These are phyloP conservation scores for Pseudomyrmex cubaensis DNA, from an alignment of 1,140 invertebrate species.

Conservation along the genomic window DNA sequence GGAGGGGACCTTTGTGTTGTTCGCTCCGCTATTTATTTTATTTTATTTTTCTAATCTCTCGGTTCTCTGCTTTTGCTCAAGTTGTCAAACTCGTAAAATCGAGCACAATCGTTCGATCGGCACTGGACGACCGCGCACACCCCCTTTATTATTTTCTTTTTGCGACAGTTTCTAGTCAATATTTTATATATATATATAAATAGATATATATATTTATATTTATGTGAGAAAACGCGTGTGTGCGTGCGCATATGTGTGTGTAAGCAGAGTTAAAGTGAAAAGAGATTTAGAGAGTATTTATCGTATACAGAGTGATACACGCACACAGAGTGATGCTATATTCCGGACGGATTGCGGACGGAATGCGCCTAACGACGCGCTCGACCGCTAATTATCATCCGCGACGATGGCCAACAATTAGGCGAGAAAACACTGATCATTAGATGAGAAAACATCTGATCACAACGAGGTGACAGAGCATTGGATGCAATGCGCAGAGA, in stretches of 20 bases:
- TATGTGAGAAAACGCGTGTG: too few species aligned
- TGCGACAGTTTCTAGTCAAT: conserved; percentile 70
- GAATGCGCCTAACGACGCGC: background rate
- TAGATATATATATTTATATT: too few species aligned
- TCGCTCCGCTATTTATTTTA: conserved; percentile 32
- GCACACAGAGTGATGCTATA: conserved; percentile 7
- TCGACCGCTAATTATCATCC: conserved; percentile 37
- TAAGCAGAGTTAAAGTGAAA: conserved; percentile 46
- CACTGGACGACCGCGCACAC: conserved; percentile 1
- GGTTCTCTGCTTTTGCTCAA: conserved; percentile 63
- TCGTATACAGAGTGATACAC: conserved; percentile 51
- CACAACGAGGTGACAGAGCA: conserved; percentile 57
- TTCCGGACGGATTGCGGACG: background rate
- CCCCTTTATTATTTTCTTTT: conserved; percentile 37
- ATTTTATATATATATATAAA: conserved; percentile 66
- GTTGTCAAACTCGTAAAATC: conserved; percentile 39
- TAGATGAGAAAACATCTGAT: conserved; percentile 45
- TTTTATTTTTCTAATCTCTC: background rate
- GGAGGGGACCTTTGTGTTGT: conserved; percentile 29
- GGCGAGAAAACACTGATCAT: conserved; percentile 53
- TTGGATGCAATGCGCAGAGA: conserved; percentile 62
- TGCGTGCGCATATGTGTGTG: conserved; percentile 30
- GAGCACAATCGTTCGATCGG: conserved; percentile 12
- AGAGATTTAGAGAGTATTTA: conserved; percentile 68
- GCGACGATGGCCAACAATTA: conserved; percentile 10